Evolutionary conservation across 2,113 vertebrate genomes (phyloP).

Genomic region (Carollia perspicillata): DNA sequence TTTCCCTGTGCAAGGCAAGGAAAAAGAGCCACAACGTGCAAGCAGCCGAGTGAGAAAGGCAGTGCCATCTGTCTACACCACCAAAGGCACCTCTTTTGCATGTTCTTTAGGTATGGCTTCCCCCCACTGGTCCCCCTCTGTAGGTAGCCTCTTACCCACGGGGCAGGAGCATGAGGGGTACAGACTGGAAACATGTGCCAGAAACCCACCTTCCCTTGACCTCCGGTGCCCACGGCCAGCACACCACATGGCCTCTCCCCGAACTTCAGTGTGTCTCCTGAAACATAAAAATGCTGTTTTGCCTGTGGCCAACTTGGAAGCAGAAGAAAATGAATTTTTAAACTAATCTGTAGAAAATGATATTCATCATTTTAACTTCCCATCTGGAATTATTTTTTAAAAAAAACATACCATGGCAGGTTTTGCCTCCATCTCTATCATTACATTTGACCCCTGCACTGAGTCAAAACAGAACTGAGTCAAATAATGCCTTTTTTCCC

Average conservation of each 20-base stretch:
- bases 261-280: neutral
- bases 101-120: neutral
- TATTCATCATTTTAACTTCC: constrained; percentile 42
- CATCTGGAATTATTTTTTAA: constrained; percentile 45
- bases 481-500: neutral
- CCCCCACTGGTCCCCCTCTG: neutral
- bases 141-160: neutral
- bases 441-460: neutral
- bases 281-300: constrained; percentile 36
- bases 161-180: neutral
- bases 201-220: neutral
- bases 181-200: neutral
- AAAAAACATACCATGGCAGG: neutral
- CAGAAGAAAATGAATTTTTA: constrained; percentile 53
- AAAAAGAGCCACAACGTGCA: neutral
- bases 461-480: neutral
- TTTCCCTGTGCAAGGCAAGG: neutral
- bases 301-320: constrained; percentile 24
- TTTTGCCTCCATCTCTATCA: neutral
- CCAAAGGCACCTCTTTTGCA: neutral
- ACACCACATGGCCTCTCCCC: neutral
- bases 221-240: accelerated
- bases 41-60: neutral
- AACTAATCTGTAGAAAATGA: constrained; percentile 45
- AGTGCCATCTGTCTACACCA: neutral